Conservation (phyloP, 2,888 invertebrate genomes). For the Ophion slaviceki region DNA sequence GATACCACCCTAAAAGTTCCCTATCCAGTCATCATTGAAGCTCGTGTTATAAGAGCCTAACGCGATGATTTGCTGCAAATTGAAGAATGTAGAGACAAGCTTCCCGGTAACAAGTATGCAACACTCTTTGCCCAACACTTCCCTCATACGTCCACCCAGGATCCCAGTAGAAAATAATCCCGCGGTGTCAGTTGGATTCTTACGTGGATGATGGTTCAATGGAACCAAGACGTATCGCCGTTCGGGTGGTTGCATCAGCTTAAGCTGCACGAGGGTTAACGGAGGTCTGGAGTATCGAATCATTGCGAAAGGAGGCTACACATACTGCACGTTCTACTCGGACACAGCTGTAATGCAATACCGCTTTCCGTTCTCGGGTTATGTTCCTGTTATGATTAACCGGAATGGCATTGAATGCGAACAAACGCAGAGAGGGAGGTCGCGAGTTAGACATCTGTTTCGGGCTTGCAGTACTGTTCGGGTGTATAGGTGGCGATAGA, state of each 20-base stretch:
- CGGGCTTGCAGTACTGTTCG: not conserved
- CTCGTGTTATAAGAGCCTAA: not conserved
- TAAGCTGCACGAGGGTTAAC: constrained; percentile 13
- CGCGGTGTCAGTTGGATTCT: constrained; percentile 16
- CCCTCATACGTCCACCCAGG: not conserved
- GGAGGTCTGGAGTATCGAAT: not conserved
- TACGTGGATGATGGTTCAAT: constrained; percentile 36
- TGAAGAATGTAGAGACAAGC: not conserved
- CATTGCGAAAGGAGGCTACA: constrained; percentile 3
- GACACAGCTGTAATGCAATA: constrained; percentile 65
- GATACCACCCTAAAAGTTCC: not conserved
- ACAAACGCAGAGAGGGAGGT: constrained; percentile 12
- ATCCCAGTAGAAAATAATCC: constrained; percentile 6
- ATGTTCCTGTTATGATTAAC: constrained; percentile 74
- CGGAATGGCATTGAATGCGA: constrained; percentile 62
- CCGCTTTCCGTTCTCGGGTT: constrained; percentile 64
- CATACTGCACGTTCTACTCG: not conserved
- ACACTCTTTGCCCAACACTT: not conserved
- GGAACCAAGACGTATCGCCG: constrained; percentile 27
- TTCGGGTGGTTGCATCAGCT: constrained; percentile 20
- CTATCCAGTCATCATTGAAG: not conserved
- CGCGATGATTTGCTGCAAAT: not conserved
- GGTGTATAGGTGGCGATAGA: constrained; percentile 51
- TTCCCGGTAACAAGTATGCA: not conserved
- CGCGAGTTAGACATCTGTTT: not conserved